Percentiles rank a stretch among this genome's conserved stretches.
phyloP scores from a whole-genome alignment of 1,140 invertebrate species.

The Ditylenchus dipsaci region DNA sequence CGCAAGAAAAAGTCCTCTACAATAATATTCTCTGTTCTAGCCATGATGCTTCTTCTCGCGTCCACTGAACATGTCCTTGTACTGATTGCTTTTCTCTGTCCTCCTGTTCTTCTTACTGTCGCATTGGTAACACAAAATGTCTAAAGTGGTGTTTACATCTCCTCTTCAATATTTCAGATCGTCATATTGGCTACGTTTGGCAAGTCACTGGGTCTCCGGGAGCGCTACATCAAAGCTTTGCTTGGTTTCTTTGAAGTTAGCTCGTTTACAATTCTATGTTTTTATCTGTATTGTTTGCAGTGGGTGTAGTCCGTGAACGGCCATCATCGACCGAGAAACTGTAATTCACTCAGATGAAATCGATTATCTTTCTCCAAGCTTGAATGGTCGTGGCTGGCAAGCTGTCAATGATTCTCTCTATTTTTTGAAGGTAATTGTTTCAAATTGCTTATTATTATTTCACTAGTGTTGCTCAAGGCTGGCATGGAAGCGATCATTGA shows the following conservation, averaged over 20 bases:
- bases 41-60: conserved; percentile 1
- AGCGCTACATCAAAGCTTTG: conserved; percentile 29
- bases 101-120: conserved; percentile 30
- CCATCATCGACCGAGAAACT: conserved; percentile 22
- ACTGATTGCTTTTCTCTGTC: conserved; percentile 35
- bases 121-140: neutral
- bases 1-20: too few relatives aligned
- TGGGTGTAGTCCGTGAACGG: conserved; percentile 31
- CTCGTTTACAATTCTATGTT: too few relatives aligned
- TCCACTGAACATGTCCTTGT: conserved; percentile 34
- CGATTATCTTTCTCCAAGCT: conserved; percentile 4
- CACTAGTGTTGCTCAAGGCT: conserved; percentile 9
- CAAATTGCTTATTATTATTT: neutral
- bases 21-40: too few relatives aligned
- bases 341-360: conserved; percentile 31
- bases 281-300: conserved; percentile 9
- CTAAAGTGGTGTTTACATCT: too few relatives aligned
- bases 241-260: conserved; percentile 35
- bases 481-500: conserved; percentile 58
- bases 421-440: conserved; percentile 28
- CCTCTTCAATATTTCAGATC: neutral
- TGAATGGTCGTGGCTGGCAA: conserved; percentile 34
- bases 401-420: conserved; percentile 28
- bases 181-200: conserved; percentile 36
- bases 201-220: conserved; percentile 35